phyloP scores from a whole-genome alignment of 2,888 invertebrate genomes.

The Tenthredo distinguenda region DNA sequence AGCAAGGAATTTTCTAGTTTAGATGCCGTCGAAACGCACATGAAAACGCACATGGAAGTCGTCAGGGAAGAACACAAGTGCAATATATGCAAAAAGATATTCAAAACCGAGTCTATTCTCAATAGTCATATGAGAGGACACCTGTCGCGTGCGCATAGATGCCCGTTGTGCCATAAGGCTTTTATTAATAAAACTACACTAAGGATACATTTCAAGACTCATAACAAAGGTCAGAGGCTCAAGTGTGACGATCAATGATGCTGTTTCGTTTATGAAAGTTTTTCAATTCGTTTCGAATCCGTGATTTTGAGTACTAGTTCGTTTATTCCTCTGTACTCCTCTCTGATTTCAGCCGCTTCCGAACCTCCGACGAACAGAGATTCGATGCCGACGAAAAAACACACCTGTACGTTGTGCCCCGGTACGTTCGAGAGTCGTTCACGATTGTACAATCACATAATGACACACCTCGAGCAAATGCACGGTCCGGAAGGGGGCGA shows the following conservation, averaged over 20 bases:
- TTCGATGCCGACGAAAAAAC: background rate
- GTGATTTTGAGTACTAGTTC: background rate
- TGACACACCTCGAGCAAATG: conserved; percentile 51
- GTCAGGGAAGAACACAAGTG: conserved; percentile 64
- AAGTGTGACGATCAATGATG: background rate
- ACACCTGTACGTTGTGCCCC: conserved; percentile 42
- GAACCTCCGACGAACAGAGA: background rate
- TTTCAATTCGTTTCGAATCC: background rate
- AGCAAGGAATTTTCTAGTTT: conserved; percentile 68
- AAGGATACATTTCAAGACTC: conserved; percentile 68
- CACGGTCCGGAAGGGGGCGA: conserved; percentile 9
- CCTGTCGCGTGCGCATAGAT: conserved; percentile 65
- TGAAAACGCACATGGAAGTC: conserved; percentile 67
- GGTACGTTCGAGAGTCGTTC: conserved; percentile 33
- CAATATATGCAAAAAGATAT: conserved; percentile 67
- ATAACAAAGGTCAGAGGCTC: conserved; percentile 53
- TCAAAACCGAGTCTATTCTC: conserved; percentile 60
- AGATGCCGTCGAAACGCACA: conserved; percentile 69
- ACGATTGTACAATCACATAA: conserved; percentile 48
- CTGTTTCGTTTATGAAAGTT: background rate
- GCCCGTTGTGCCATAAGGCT: conserved; percentile 68
- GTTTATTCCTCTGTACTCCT: background rate
- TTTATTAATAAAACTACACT: conserved; percentile 69
- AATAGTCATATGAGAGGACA: conserved; percentile 68
- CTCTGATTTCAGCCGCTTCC: conserved; percentile 10